phyloP scores from a whole-genome alignment of 2,113 vertebrate species.

The Sarotherodon lohbergeri region DNA sequence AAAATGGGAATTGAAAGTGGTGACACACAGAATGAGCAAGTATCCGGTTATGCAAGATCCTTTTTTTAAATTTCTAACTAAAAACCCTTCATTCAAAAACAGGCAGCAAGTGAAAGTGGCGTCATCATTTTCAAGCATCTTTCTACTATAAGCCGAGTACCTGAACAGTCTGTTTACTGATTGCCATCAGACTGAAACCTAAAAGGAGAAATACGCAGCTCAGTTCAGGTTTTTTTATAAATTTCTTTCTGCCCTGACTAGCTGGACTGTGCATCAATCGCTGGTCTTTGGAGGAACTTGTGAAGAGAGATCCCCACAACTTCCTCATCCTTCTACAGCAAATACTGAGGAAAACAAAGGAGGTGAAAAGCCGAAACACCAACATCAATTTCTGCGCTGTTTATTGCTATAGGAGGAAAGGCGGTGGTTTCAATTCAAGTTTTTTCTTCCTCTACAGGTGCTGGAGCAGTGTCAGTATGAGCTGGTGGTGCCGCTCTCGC shows the following conservation, averaged over 20 bases:
- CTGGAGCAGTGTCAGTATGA: conserved; percentile 81
- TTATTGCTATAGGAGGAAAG: background rate
- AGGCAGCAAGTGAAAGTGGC: background rate
- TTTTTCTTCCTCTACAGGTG: conserved; percentile 66
- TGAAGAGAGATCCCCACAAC: conserved; percentile 84
- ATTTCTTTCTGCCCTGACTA: conserved; percentile 33
- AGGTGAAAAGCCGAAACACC: conserved; percentile 66
- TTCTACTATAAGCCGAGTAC: background rate
- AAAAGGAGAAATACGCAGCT: conserved; percentile 19
- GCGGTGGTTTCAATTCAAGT: background rate
- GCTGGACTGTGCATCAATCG: conserved; percentile 90
- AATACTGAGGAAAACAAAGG: conserved; percentile 82
- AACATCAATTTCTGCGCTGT: background rate
- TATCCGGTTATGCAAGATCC: background rate
- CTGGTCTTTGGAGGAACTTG: conserved; percentile 94
- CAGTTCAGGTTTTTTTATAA: background rate
- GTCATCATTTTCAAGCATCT: background rate
- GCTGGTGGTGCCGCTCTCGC: conserved; percentile 80
- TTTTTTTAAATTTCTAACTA: background rate
- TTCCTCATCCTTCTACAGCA: conserved; percentile 90
- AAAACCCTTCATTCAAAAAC: background rate
- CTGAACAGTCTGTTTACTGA: background rate
- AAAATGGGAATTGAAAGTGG: conserved; percentile 48
- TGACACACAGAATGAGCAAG: background rate
- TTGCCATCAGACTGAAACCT: background rate